Base-by-base conservation (phyloP, 2,113 vertebrate species). In the Mormoops blainvillei region DNA sequence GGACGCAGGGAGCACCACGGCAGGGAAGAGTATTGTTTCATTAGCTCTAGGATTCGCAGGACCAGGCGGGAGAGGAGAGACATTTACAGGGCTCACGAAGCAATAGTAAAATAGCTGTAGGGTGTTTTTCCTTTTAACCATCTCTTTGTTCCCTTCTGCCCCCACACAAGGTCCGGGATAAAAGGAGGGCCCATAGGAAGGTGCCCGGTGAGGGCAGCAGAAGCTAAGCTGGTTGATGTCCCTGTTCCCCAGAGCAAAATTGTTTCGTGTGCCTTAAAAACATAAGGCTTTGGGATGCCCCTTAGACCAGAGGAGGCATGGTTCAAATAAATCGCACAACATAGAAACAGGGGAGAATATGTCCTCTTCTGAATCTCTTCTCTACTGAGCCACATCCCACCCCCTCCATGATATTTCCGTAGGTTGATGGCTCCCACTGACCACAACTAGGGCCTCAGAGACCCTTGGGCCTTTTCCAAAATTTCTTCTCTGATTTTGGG, bases 401-500 rank as follows among this genome's bases (percentile, higher is more conserved):
- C 14, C 45, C 74, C 61, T 61, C 58, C 4, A 3, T 1, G 70
- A 36, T 24, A 45, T 26, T 31, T 82, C 43, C 20, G 4, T 22
- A 48, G 73, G 28, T 38, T 41, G 28, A 50, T 4, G 41, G 52
- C 19, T 43, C 45, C n/a, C n/a, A 67, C 61, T 38, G 70, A 65
- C 50, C 36, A 65, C 18, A 22, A 89, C 97, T 98, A 98, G 31
- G 96, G 97, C 87, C 96, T 98, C 20, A 98, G 92, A 89, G 98
- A 98, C 43, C 94, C 68, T 92, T 96, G 98, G 24, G 98, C 98
- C 80, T 98, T 98, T 93, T 98, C 97, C 96, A 99, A 86, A 96
- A 99, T 97, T 61, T 99, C 98, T 77, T 98, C 96, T 95, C 87
- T 97, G 88, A 98, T 98, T 95, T 97, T 98, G 54, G 98, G 98